phyloP scores from a whole-genome alignment of 2,888 invertebrate genomes.

The Patella caerulea region DNA sequence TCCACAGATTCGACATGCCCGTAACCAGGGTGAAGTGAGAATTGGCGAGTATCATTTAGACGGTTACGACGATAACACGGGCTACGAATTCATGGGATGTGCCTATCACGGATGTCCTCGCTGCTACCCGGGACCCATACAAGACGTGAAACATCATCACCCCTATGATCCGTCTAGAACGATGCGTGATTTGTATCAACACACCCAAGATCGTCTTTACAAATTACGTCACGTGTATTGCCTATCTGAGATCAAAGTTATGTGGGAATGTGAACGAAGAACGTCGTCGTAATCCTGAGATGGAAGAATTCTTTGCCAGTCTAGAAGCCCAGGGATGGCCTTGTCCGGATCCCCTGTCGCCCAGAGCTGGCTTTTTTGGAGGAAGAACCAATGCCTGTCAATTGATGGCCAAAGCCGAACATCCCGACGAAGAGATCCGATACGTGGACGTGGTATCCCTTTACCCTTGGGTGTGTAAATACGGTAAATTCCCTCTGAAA shows the following conservation, averaged over 20 bases:
- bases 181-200: background rate
- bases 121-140: background rate
- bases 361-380: background rate
- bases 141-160: background rate
- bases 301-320: background rate
- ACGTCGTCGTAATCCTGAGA: background rate
- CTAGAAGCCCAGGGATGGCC: background rate
- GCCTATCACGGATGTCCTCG: background rate
- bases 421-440: background rate
- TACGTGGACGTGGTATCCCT: background rate
- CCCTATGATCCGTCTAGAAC: slow-evolving; percentile 1
- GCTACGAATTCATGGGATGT: background rate
- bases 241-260: background rate
- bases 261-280: background rate
- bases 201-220: background rate
- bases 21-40: too few relatives aligned
- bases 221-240: background rate
- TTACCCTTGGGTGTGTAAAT: background rate
- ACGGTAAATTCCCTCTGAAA: background rate
- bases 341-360: background rate
- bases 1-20: too few relatives aligned
- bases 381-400: slow-evolving; percentile 1
- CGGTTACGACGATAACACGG: too few relatives aligned
- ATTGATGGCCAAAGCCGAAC: background rate
- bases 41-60: too few relatives aligned